phyloP scores from a whole-genome alignment of 1,140 invertebrate genomes.

The Platyura marginata region DNA sequence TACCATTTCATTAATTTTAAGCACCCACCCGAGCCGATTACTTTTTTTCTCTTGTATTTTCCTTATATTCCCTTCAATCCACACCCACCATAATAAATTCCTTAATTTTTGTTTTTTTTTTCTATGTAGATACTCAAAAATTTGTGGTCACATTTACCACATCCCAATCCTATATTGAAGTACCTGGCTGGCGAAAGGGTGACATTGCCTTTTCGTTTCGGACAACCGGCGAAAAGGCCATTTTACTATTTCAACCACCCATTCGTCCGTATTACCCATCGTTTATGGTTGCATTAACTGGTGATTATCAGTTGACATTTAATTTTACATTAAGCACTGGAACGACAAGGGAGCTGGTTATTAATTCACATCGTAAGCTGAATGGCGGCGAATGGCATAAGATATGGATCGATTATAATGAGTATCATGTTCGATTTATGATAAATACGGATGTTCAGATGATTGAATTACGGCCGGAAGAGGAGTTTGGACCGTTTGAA shows the following conservation, averaged over 20 bases:
- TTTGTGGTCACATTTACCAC: constrained; percentile 88
- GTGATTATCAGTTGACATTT: constrained; percentile 71
- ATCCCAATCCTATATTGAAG: constrained; percentile 77
- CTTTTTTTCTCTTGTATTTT: too few species aligned
- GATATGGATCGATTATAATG: constrained; percentile 85
- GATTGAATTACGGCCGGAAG: constrained; percentile 64
- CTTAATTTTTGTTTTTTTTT: constrained; percentile 4
- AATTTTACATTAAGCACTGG: constrained; percentile 78
- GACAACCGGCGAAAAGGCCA: constrained; percentile 74
- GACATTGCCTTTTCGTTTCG: constrained; percentile 84
- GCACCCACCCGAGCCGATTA: too few species aligned
- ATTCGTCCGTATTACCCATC: constrained; percentile 74
- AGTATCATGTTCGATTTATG: constrained; percentile 85
- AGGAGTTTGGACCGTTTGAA: constrained; percentile 81
- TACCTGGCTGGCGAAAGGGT: constrained; percentile 78
- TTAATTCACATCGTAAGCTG: constrained; percentile 60
- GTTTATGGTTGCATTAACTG: constrained; percentile 73
- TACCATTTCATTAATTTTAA: too few species aligned
- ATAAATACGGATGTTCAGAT: constrained; percentile 76
- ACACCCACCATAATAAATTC: too few species aligned
- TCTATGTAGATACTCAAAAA: constrained; percentile 61
- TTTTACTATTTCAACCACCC: constrained; percentile 76
- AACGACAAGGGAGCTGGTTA: constrained; percentile 52
- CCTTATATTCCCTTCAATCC: too few species aligned
- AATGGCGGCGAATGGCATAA: constrained; percentile 91